Percentiles rank a stretch among this genome's conserved stretches.
phyloP scores from a whole-genome alignment of 2,797 vertebrate genomes.

The Lates japonicus region DNA sequence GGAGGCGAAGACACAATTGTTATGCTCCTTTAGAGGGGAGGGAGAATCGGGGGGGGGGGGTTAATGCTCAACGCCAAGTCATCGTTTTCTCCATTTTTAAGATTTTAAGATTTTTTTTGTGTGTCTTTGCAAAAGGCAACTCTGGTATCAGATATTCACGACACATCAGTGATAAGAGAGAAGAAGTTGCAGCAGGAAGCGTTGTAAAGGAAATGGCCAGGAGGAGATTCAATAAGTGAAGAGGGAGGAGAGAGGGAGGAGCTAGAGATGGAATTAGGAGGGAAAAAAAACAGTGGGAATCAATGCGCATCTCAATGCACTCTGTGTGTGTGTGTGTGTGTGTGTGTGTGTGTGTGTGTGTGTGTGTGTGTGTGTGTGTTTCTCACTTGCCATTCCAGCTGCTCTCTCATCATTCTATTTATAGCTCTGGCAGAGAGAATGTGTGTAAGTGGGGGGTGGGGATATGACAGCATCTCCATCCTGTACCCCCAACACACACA shows the following conservation, averaged over 20 bases:
- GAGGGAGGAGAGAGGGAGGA: constrained; percentile 58
- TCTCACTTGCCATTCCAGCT: constrained; percentile 87
- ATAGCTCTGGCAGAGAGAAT: constrained; percentile 78
- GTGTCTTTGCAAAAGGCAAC: constrained; percentile 35
- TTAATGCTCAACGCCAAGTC: constrained; percentile 31
- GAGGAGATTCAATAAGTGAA: constrained; percentile 74
- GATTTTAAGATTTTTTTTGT: constrained; percentile 47
- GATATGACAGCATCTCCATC: constrained; percentile 78
- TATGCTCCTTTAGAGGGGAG: constrained; percentile 16
- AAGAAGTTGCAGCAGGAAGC: constrained; percentile 50
- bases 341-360: constrained; percentile 47
- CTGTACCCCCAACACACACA: constrained; percentile 50
- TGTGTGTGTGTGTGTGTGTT: constrained; percentile 55
- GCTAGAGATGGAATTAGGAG: constrained; percentile 65
- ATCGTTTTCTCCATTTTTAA: constrained; percentile 46
- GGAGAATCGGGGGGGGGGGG: background rate
- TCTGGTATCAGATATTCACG: constrained; percentile 40
- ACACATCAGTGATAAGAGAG: constrained; percentile 18
- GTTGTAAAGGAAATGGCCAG: constrained; percentile 66
- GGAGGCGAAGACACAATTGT: constrained; percentile 30
- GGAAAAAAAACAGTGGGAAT: constrained; percentile 57
- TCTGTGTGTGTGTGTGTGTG: constrained; percentile 49
- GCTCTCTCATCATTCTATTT: constrained; percentile 87
- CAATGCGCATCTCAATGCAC: constrained; percentile 69
- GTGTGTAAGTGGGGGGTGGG: constrained; percentile 68